phyloP scores from a whole-genome alignment of 2,888 invertebrate species.

The Uropetala carovei region DNA sequence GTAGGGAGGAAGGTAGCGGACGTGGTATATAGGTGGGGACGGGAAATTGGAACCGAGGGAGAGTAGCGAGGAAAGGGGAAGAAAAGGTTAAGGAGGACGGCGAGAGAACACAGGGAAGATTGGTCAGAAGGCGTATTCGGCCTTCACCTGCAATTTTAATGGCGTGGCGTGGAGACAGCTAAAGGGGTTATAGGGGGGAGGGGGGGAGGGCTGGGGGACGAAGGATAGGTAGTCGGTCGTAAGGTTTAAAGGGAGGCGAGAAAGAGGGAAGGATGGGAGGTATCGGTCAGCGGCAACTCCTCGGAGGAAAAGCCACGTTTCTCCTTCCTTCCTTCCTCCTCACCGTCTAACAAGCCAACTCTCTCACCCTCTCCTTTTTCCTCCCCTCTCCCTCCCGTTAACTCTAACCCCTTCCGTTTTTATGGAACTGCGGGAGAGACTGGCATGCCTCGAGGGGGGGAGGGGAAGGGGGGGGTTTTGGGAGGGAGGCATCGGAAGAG shows the following conservation, averaged over 20 bases:
- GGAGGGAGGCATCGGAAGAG: not conserved
- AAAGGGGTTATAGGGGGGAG: slow-evolving; percentile 36
- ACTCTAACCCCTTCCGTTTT: not conserved
- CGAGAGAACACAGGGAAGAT: not conserved
- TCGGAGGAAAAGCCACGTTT: not conserved
- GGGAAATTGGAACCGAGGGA: not conserved
- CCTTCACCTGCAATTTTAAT: slow-evolving; percentile 51
- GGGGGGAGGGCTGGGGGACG: no score
- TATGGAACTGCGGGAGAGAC: not conserved
- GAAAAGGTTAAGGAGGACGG: not conserved
- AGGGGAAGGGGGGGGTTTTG: not conserved
- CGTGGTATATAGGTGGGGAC: not conserved
- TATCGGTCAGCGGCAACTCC: slow-evolving; percentile 52
- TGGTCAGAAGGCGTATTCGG: not conserved
- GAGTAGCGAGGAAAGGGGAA: no score
- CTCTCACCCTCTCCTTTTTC: not conserved
- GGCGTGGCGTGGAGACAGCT: slow-evolving; percentile 42
- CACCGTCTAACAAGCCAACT: not conserved
- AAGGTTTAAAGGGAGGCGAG: not conserved
- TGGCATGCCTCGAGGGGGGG: not conserved
- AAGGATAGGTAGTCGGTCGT: not conserved
- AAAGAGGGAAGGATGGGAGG: not conserved
- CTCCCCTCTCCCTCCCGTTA: not conserved
- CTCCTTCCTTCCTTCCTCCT: not conserved
- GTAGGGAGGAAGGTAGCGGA: not conserved